phyloP scores from a whole-genome alignment of 2,888 invertebrate species.

The Anoplius nigerrimus region DNA sequence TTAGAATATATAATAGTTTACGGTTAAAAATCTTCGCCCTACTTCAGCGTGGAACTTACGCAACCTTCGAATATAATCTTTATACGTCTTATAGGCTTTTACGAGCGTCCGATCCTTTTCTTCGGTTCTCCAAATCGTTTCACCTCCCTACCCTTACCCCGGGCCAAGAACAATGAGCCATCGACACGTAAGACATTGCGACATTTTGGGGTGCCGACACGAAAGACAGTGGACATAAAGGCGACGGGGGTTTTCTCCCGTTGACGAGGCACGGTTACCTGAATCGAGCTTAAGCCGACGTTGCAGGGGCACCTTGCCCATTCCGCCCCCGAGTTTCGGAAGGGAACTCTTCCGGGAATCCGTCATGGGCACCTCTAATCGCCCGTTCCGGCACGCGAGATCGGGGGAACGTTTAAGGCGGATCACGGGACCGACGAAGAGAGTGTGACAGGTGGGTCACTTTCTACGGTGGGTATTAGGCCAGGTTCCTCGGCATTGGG shows the following conservation, averaged over 20 bases:
- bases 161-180: conserved; percentile 55
- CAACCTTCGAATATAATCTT: too few species aligned
- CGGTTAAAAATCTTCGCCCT: too few species aligned
- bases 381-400: conserved; percentile 8
- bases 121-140: conserved; percentile 13
- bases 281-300: not conserved
- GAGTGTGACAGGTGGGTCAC: conserved; percentile 18
- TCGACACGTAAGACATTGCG: conserved; percentile 67
- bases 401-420: conserved; percentile 7
- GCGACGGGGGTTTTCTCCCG: conserved; percentile 8
- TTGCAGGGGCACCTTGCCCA: not conserved
- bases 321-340: not conserved
- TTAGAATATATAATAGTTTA: too few species aligned
- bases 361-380: conserved; percentile 6
- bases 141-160: conserved; percentile 36
- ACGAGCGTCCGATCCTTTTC: too few species aligned
- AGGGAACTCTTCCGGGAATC: conserved; percentile 5
- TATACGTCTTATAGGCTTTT: too few species aligned
- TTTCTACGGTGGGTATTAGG: conserved; percentile 8
- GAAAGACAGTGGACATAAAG: conserved; percentile 10
- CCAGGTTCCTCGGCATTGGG: conserved; percentile 8
- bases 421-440: not conserved
- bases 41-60: too few species aligned
- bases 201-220: conserved; percentile 63
- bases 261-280: not conserved